Evolutionary conservation across 2,888 invertebrate species (phyloP).

Genomic region (Sabatieria punctata): DNA sequence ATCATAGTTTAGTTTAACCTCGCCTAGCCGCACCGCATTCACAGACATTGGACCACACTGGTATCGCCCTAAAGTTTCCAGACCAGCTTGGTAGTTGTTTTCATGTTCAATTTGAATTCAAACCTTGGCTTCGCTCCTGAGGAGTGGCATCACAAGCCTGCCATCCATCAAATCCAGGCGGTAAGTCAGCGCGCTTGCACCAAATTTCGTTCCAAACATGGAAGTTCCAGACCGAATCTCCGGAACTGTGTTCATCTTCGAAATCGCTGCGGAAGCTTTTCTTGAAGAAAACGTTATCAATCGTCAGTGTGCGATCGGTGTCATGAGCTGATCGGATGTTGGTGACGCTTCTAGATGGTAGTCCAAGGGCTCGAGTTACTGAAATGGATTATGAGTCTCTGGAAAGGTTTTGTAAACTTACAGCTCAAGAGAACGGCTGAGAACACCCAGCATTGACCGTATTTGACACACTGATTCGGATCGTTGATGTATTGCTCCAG

Average conservation of each 20-base stretch:
- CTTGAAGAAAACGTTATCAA: slow-evolving; percentile 55
- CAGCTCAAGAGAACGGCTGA: slow-evolving; percentile 1
- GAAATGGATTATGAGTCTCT: too few species aligned
- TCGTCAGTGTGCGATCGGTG: slow-evolving; percentile 51
- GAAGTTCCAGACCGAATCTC: slow-evolving; percentile 65
- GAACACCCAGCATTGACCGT: not conserved
- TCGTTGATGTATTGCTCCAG: not conserved
- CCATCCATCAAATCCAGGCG: slow-evolving; percentile 59
- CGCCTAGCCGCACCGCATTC: slow-evolving; percentile 60
- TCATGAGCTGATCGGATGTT: slow-evolving; percentile 63
- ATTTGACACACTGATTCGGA: not conserved
- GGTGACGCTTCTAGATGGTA: slow-evolving; percentile 57
- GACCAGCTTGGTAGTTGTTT: not conserved
- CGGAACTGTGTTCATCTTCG: slow-evolving; percentile 46
- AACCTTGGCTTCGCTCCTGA: slow-evolving; percentile 51
- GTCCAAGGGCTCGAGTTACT: slow-evolving; percentile 57
- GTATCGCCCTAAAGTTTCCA: slow-evolving; percentile 39
- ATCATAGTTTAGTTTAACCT: too few species aligned
- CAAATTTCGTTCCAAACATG: slow-evolving; percentile 66
- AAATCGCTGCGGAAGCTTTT: slow-evolving; percentile 39
- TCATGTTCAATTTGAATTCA: not conserved
- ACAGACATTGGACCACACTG: too few species aligned
- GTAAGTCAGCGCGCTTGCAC: slow-evolving; percentile 55
- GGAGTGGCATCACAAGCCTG: slow-evolving; percentile 64
- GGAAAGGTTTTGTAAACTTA: not conserved